Base-by-base conservation (phyloP, 2,888 invertebrate species). In the Ellobium chinense region DNA sequence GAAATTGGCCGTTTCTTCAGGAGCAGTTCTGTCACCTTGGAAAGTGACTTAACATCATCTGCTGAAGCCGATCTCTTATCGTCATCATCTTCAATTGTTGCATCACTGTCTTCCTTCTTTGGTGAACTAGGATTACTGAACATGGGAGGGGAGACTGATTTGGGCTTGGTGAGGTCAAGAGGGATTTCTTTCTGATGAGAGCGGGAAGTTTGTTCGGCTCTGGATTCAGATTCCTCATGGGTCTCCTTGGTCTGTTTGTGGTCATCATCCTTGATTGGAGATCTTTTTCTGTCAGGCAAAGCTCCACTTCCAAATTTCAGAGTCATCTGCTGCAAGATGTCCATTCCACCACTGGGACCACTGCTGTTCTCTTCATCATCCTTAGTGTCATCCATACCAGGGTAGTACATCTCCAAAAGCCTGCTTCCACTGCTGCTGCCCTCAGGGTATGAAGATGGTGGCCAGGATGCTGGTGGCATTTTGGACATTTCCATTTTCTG, bases 61-160 rank as follows among this genome's bases (percentile, higher is more conserved):
- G n/a, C n/a, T 27, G 58, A 34, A 29, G 27, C 18, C 2, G 37
- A 60, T 62, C 39, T 63, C 21, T 46, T 56, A 2, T 37, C 56
- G 12, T 62, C 69, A 5, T 56, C 65, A 21, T 63, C 60, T 21
- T 46, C 54, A 24, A 14, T 39, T 14, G 27, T 27, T 7, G 12
- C 24, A 54, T 0, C 97, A 97, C 93, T 98, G 9, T 0, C 97
- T 97, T 93, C 98, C 98, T 87, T 95, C 95, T 1, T 91, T 83
- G 36, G 89, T 87, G 65, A 94, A 93, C 0, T 94, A 86, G 14
- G 85, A 84, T n/a, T 82, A 79, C 21, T 85, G 75, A 12, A 86
- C 93, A 36, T 93, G 93, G 0, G 62, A 34, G 85, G 84, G 5
- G 87, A 87, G n/a, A 83, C 85, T 7, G 87, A 84, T 39, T 87